Percentiles rank a stretch among this genome's conserved stretches.
These are phyloP conservation scores for Drosophila lacteicornis DNA, from an alignment of 1,140 invertebrate species.

Conservation along the genomic window DNA sequence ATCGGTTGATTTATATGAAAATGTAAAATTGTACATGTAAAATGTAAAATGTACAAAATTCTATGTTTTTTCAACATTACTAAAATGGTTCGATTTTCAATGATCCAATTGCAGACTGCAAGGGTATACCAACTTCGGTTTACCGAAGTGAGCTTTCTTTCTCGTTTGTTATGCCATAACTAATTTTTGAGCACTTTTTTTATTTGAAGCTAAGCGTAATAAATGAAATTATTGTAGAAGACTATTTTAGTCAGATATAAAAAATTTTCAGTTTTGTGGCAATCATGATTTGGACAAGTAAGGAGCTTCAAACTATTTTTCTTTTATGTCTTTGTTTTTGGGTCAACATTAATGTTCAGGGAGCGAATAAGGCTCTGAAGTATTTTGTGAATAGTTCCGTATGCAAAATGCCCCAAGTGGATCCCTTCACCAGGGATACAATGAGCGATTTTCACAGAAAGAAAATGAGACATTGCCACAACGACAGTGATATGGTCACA, in stretches of 20 bases:
- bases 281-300: conserved; percentile 7
- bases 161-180: too few relatives aligned
- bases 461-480: neutral
- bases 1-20: too few relatives aligned
- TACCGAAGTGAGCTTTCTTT: too few relatives aligned
- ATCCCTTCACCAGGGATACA: conserved; percentile 25
- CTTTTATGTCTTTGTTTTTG: neutral
- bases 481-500: conserved; percentile 30
- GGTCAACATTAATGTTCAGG: neutral
- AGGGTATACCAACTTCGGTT: too few relatives aligned
- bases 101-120: too few relatives aligned
- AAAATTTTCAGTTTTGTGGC: conserved; percentile 1
- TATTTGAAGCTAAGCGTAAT: neutral
- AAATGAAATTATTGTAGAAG: neutral
- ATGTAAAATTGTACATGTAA: too few relatives aligned
- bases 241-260: neutral
- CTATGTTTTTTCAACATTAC: too few relatives aligned
- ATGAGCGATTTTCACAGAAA: neutral
- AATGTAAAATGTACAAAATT: too few relatives aligned
- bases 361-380: neutral
- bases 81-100: too few relatives aligned
- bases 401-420: conserved; percentile 37
- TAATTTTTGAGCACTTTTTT: too few relatives aligned
- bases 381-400: conserved; percentile 28
- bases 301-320: neutral